Conservation (phyloP, 2,113 vertebrate species). For the Ptilorrhoa leucosticta region DNA sequence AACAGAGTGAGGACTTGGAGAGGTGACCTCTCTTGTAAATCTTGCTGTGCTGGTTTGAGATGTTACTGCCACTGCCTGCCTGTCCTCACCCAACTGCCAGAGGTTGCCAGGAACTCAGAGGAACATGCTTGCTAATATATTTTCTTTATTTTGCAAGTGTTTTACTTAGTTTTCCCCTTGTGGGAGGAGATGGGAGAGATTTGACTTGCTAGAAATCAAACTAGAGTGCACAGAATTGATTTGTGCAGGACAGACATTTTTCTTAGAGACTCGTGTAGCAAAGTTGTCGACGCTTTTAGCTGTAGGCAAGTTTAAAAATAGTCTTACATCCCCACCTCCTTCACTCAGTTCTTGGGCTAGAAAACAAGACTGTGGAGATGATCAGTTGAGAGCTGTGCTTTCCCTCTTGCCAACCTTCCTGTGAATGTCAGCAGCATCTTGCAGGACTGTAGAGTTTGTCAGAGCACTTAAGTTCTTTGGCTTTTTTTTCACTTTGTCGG, state of each 20-base stretch:
- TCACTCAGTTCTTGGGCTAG: background rate
- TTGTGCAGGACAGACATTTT: background rate
- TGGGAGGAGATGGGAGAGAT: background rate
- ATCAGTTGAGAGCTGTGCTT: background rate
- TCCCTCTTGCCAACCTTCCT: background rate
- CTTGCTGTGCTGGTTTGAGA: constrained; percentile 52
- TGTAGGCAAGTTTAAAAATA: background rate
- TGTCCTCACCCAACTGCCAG: background rate
- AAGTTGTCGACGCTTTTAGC: background rate
- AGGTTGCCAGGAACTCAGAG: background rate
- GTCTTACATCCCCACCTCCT: background rate
- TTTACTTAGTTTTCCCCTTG: background rate
- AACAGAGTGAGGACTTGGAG: background rate
- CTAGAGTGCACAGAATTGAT: background rate
- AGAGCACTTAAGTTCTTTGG: background rate
- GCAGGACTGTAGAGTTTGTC: background rate
- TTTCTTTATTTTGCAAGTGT: background rate
- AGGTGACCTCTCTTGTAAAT: constrained; percentile 51
- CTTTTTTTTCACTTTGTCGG: background rate
- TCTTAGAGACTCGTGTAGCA: accelerated
- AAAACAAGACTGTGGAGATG: background rate
- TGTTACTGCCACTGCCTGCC: background rate
- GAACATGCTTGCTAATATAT: background rate
- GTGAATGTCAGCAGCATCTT: background rate
- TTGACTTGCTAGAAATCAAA: background rate